phyloP scores from a whole-genome alignment of 1,140 invertebrate genomes.

The Drosophila ironensis region DNA sequence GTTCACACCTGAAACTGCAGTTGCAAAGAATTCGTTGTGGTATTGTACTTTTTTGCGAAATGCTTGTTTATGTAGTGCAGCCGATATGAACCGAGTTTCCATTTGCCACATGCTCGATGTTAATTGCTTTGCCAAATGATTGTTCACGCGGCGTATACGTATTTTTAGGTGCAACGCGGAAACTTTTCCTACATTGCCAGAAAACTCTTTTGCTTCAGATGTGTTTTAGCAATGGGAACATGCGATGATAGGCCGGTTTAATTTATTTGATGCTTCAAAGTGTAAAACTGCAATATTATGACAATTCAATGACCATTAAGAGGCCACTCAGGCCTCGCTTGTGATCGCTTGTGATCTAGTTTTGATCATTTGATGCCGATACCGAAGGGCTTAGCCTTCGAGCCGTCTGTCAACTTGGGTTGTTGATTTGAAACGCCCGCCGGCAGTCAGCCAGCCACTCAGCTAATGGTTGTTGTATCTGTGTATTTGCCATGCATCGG shows the following conservation, averaged over 20 bases:
- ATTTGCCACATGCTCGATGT: slow-evolving; percentile 17
- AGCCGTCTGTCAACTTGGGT: slow-evolving; percentile 27
- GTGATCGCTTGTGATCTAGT: slow-evolving; percentile 18
- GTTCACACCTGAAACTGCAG: slow-evolving; percentile 51
- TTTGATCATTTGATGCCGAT: slow-evolving; percentile 38
- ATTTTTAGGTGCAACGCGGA: slow-evolving; percentile 23
- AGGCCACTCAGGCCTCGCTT: slow-evolving; percentile 7
- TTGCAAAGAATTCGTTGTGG: slow-evolving; percentile 4
- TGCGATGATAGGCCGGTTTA: too few species aligned
- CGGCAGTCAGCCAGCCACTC: slow-evolving; percentile 26
- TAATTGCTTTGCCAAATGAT: slow-evolving; percentile 45
- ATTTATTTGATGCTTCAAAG: too few species aligned
- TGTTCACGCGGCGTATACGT: slow-evolving; percentile 54
- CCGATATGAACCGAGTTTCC: slow-evolving; percentile 26
- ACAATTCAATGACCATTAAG: too few species aligned
- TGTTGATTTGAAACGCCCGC: slow-evolving; percentile 2
- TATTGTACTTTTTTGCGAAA: slow-evolving; percentile 39
- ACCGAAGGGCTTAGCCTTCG: slow-evolving; percentile 29
- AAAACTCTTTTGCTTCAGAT: too few species aligned
- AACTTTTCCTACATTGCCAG: too few species aligned
- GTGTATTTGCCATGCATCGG: slow-evolving; percentile 5
- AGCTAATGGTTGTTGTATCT: slow-evolving; percentile 54
- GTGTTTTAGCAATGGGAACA: too few species aligned
- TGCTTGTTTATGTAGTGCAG: slow-evolving; percentile 43
- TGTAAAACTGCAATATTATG: too few species aligned